Conservation (phyloP, 2,888 invertebrate species). For the Lasioglossum morio region DNA sequence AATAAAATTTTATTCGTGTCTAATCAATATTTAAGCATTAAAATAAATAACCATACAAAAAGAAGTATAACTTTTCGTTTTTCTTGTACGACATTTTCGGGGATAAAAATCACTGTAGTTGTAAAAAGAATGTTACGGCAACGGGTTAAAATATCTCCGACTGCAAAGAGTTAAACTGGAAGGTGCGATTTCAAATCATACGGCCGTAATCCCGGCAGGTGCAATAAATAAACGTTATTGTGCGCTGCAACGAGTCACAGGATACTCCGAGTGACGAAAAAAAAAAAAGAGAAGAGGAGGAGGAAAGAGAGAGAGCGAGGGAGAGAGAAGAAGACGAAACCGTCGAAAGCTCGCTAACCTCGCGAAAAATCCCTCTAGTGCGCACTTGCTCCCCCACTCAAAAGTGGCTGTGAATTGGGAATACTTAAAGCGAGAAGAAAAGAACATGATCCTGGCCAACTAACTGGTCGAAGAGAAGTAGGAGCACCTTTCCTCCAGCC, state of each 20-base stretch:
- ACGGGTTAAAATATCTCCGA: no score
- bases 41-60: no score
- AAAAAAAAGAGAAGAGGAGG: background rate
- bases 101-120: no score
- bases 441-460: slow-evolving; percentile 63
- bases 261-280: background rate
- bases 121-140: no score
- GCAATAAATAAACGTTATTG: slow-evolving; percentile 39
- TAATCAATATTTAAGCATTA: no score
- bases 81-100: no score
- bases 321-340: background rate
- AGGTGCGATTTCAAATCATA: background rate
- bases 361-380: slow-evolving; percentile 54
- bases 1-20: no score
- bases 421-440: slow-evolving; percentile 67
- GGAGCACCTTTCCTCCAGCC: slow-evolving; percentile 38
- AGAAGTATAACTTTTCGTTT: no score
- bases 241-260: slow-evolving; percentile 5
- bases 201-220: background rate
- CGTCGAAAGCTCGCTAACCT: slow-evolving; percentile 48
- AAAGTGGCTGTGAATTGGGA: slow-evolving; percentile 66
- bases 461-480: slow-evolving; percentile 70
- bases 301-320: no score
- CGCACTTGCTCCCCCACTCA: slow-evolving; percentile 41
- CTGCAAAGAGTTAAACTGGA: no score